Evolutionary conservation across 2,113 vertebrate genomes (phyloP), one percentile per base, ranked within the genome.

Genomic region (Nanorana parkeri): DNA sequence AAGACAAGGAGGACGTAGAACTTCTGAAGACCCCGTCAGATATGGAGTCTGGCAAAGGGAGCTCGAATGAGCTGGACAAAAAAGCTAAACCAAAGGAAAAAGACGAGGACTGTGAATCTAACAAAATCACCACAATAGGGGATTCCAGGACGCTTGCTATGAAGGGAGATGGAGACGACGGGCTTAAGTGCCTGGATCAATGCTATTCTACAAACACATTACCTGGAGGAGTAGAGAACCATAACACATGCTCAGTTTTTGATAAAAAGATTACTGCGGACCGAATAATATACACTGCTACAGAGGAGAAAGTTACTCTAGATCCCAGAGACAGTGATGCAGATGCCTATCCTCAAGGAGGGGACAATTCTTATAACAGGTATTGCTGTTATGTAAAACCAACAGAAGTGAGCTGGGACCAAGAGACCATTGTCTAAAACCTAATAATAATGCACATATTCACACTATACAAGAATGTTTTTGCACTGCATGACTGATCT

Each of bases 351-450:
- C 91, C 93, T 32, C 93, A 93, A 89, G 91, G 91, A 85, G 91
- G 93, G 78, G 92, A 86, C 86, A 92, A 88, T 78, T 90, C 92
- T 79, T 92, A 94, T 23, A 92, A 93, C 84, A 91, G 85, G 84
- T 94, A 95, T 86, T 95, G 94, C 88, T 95, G 94, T 86, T 94
- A 94, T 61, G 89, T 94, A 88, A 93, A 93, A 80, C 92, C 92
- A 29, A 86, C 84, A 17, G 92, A 88, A 86, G 89, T 92, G 85
- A 89, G 58, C 83, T 90, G 90, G 86, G 93, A 93, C 86, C 90
- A 93, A 2, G 94, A 95, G 87, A 95, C 93, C 0, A 84, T 94
- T 85, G 92, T 95, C 80, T 95, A 89, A 94, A 77, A 60, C 76
- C 67, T 86, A 61, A 63, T 47, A 47, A 47, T 47, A 47, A 84